Evolutionary conservation across 1,140 invertebrate species (phyloP), one percentile per base, ranked within the genome.

Genomic region (Oreohelix idahoensis): DNA sequence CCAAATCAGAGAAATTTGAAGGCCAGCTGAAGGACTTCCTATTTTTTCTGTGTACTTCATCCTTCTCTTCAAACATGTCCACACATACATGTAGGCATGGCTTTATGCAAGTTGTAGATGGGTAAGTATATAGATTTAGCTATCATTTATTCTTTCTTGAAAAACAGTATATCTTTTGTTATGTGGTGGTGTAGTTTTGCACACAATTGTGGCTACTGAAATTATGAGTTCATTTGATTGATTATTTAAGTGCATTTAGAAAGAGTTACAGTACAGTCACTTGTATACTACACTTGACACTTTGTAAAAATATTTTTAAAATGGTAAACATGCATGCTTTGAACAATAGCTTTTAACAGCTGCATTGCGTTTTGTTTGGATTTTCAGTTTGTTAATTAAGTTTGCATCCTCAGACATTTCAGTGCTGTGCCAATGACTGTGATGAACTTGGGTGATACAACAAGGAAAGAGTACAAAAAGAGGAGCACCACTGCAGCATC

Each of bases 361-460:
- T 45, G 42, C 42, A 8, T 8, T 45, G n/a, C n/a, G n/a, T 45
- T 45, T 45, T 45, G 42, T 58, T 26, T 58, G 51, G 17, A 58
- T 20, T 58, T 58, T 58, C 8, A 58, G 20, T 58, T 58, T 58
- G 10, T 26, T 58, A 2, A 58, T 32, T 29, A 32, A 66, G 32
- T 42, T 42, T 26, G n/a, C 71, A 38, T 79, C 35, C 36, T 35
- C 77, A 79, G 77, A 53, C 38, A 63, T 42, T 79, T 79, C 69
- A 36, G 1, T 11, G 29, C 11, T 11, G n/a, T 79, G 20, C 35
- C 77, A 35, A 79, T 79, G 77, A 66, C 58, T 10, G 77, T 79
- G 4, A 66, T 79, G 58, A 79, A 79, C n/a, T 69, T 79, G 32
- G 77, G 77, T 36, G 77, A 79, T n/a, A 79, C 77, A 79, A 79